These are phyloP conservation scores for Helicorthomorpha holstii DNA, from an alignment of 1,140 invertebrate species.

Conservation along the genomic window DNA sequence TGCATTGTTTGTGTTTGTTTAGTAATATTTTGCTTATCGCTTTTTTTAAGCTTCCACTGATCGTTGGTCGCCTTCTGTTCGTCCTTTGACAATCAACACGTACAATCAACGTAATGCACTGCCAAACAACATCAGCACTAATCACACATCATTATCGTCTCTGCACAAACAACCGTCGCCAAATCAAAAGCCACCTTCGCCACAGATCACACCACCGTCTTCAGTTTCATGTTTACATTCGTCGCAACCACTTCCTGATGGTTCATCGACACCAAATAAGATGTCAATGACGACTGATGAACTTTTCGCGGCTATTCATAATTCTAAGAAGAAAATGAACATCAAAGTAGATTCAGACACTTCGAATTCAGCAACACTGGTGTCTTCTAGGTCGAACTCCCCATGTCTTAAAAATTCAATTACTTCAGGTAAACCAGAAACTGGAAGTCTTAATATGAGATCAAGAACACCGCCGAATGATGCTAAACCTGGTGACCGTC, in stretches of 20 bases:
- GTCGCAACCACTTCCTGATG: not conserved
- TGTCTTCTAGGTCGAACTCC: constrained; percentile 10
- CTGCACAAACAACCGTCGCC: not conserved
- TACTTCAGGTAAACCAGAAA: not conserved
- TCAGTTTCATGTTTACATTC: not conserved
- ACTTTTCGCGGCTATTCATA: constrained; percentile 16
- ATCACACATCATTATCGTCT: too few relatives aligned
- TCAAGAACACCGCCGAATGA: not conserved
- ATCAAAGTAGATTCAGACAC: constrained; percentile 13
- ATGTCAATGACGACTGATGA: constrained; percentile 13
- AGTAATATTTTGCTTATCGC: too few relatives aligned
- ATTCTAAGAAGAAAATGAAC: constrained; percentile 17
- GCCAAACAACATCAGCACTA: too few relatives aligned
- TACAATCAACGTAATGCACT: too few relatives aligned
- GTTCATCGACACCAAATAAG: not conserved
- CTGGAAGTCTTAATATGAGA: not conserved
- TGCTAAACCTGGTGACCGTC: constrained; percentile 4
- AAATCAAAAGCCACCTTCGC: not conserved
- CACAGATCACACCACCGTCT: not conserved
- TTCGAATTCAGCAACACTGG: constrained; percentile 10
- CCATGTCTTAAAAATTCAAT: not conserved
- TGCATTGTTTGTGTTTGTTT: too few relatives aligned
- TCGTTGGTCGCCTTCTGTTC: too few relatives aligned
- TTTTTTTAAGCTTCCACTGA: too few relatives aligned
- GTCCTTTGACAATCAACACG: too few relatives aligned